Evolutionary conservation across 2,888 invertebrate genomes (phyloP), one percentile per base, ranked within the genome.

Genomic region (Melipona beecheii): DNA sequence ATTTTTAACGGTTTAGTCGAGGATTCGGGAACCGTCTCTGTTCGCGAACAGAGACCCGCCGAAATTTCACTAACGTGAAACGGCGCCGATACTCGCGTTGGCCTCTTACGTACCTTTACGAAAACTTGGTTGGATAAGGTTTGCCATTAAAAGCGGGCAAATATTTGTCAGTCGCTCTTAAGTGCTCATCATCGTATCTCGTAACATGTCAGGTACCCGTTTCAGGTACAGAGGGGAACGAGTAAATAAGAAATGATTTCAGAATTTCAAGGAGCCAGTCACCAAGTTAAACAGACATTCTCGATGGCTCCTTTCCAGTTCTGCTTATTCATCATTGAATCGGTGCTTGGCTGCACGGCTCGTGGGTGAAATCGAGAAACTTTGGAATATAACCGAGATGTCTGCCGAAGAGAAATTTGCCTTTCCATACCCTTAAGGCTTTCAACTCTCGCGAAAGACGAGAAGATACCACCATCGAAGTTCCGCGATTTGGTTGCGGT

Each of bases 121-220:
- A 72, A 82, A 87, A 75, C 50, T 76, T 71, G 60, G 52, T 52
- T 56, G 19, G 49, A 73, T 71, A 82, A 85, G 83, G 80, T 71
- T 86, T 69, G 83, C 86, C 83, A 88, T 86, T 90, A 90, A 86
- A 83, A 79, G 64, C 82, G 76, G 49, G 79, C 82, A 86, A 89
- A 88, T 74, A 87, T 89, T 89, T 88, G 85, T 85, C 60, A 69
- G 68, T 49, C 82, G 65, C 71, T 78, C 71, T 74, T 79, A 71
- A 81, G 85, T 80, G 68, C 74, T 86, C 87, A 75, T 87, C 87
- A 43, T 87, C 75, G 86, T 83, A 73, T 75, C 83, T 78, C 72
- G 73, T 80, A 80, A 78, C 84, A 70, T 75, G 62, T 52, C 49
- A 65, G 43, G 43, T 43, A 24, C 50, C 69, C 74, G 62, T 27